These are phyloP conservation scores for Drosophila melanica DNA, from an alignment of 1,140 invertebrate species.

Conservation along the genomic window DNA sequence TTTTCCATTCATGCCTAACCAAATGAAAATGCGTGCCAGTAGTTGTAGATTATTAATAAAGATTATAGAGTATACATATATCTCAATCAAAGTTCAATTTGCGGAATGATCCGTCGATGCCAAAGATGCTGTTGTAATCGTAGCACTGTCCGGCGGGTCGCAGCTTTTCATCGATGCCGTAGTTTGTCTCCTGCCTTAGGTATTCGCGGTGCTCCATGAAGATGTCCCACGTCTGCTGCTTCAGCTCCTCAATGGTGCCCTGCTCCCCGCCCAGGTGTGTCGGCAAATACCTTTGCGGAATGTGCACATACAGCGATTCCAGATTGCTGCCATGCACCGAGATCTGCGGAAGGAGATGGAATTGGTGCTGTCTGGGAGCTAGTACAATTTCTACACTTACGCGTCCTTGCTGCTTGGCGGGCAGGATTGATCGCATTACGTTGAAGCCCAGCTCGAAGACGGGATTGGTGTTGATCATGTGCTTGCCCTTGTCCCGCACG, in stretches of 20 bases:
- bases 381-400: constrained; percentile 58
- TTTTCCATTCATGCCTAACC: constrained; percentile 20
- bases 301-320: constrained; percentile 82
- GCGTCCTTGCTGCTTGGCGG: constrained; percentile 83
- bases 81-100: constrained; percentile 79
- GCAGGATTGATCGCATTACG: constrained; percentile 84
- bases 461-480: constrained; percentile 84
- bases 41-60: too few species aligned
- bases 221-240: constrained; percentile 84
- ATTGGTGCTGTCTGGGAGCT: too few species aligned
- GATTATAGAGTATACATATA: too few species aligned
- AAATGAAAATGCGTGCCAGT: constrained; percentile 10
- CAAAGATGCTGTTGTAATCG: constrained; percentile 85
- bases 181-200: constrained; percentile 85
- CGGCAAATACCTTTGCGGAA: constrained; percentile 85
- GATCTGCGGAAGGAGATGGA: neutral
- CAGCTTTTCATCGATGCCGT: constrained; percentile 85
- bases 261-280: constrained; percentile 85
- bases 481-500: constrained; percentile 83
- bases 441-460: constrained; percentile 84
- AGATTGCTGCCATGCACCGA: constrained; percentile 83
- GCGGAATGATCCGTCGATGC: constrained; percentile 86
- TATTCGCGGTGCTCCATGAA: constrained; percentile 85
- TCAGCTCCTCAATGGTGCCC: constrained; percentile 84
- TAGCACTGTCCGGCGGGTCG: constrained; percentile 85